A percentile compares a stretch with the other conserved stretches of the same genome.
Conservation (phyloP, 2,797 vertebrate genomes). For the Centroberyx gerrardi region DNA sequence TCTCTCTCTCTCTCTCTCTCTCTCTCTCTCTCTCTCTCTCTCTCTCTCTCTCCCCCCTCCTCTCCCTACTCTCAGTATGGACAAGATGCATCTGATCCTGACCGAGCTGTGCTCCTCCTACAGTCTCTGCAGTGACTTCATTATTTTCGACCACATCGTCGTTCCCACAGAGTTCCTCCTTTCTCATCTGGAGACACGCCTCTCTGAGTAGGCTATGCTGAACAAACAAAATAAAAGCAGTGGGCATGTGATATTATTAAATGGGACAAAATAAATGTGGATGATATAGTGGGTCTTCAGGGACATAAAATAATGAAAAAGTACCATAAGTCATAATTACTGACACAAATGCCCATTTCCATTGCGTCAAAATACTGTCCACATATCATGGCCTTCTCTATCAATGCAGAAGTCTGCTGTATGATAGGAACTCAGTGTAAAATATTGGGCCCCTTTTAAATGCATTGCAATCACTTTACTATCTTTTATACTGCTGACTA, state of each 20-base stretch:
- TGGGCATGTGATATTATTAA: background rate
- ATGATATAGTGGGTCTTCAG: conserved; percentile 15
- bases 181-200: conserved; percentile 89
- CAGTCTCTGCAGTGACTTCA: conserved; percentile 85
- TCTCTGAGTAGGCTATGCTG: conserved; percentile 87
- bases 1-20: background rate
- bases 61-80: conserved; percentile 84
- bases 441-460: background rate
- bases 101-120: conserved; percentile 90
- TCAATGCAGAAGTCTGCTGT: background rate
- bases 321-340: background rate
- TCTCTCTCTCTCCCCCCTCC: conserved; percentile 13
- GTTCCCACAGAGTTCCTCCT: conserved; percentile 92
- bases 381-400: background rate
- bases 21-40: background rate
- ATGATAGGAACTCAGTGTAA: background rate
- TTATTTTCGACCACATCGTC: conserved; percentile 89
- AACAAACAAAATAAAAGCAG: background rate
- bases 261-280: conserved; percentile 21
- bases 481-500: background rate
- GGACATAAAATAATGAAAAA: background rate
- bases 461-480: background rate
- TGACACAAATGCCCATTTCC: background rate
- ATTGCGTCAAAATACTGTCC: background rate
- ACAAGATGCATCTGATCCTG: conserved; percentile 92